Evolutionary conservation across 64 coral and sea anemone species (phyloP).

Genomic region (Hydrozoanthus tunicans): DNA sequence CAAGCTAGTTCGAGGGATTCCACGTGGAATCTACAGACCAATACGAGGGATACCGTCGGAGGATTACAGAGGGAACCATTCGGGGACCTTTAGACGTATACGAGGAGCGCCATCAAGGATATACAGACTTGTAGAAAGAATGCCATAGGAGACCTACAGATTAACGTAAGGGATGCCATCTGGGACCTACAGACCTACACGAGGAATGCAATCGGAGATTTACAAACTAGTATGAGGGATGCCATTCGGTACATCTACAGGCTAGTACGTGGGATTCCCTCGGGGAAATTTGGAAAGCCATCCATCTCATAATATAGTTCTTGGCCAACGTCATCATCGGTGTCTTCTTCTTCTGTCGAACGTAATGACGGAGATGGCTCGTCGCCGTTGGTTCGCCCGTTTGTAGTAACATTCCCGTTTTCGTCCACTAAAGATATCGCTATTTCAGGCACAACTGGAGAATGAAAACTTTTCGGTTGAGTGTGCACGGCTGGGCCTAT

Average conservation of each 20-base stretch:
- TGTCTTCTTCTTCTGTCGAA: constrained; percentile 4
- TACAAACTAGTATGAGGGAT: too few species aligned
- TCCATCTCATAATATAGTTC: constrained; percentile 37
- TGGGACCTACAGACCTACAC: too few species aligned
- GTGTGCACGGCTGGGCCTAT: background rate
- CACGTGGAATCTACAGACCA: too few species aligned
- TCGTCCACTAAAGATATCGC: constrained; percentile 47
- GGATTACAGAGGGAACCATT: too few species aligned
- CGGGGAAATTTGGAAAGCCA: constrained; percentile 48
- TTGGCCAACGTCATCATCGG: background rate
- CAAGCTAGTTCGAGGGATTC: too few species aligned
- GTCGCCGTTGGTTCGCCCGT: background rate
- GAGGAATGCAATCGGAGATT: too few species aligned
- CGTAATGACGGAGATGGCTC: background rate
- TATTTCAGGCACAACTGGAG: constrained; percentile 13
- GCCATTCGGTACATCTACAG: background rate
- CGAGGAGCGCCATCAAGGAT: too few species aligned
- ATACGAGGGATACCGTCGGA: too few species aligned
- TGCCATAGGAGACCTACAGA: too few species aligned
- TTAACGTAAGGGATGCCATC: too few species aligned
- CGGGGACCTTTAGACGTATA: too few species aligned
- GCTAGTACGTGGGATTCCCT: constrained; percentile 18
- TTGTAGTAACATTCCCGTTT: background rate
- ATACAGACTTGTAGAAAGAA: too few species aligned
- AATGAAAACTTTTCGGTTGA: background rate